Evolutionary conservation across 2,888 invertebrate species (phyloP).

Genomic region (Xanthorhoe spadicearia): DNA sequence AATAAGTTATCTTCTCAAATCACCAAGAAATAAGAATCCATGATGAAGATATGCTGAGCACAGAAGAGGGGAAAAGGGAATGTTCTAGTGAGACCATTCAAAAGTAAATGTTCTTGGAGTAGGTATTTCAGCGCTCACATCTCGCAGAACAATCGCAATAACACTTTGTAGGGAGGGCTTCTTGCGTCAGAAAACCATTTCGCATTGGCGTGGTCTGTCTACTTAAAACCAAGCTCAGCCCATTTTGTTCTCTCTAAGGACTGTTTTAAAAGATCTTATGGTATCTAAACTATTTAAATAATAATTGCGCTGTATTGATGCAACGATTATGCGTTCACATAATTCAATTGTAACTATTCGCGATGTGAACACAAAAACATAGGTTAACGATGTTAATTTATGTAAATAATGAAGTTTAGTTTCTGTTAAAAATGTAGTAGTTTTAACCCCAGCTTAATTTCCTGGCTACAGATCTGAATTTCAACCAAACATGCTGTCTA

Average conservation of each 20-base stretch:
- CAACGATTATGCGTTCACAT: too few relatives aligned
- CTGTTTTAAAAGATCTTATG: not conserved
- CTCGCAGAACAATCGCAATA: constrained; percentile 44
- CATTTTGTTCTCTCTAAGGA: constrained; percentile 2
- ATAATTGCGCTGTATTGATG: too few relatives aligned
- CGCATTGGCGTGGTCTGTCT: constrained; percentile 14
- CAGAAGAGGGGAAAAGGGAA: constrained; percentile 16
- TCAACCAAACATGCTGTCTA: constrained; percentile 13
- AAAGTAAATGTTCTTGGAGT: constrained; percentile 38
- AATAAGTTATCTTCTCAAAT: not conserved
- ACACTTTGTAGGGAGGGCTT: constrained; percentile 40
- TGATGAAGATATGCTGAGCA: constrained; percentile 4
- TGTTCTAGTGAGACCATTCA: constrained; percentile 28
- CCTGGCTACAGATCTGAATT: constrained; percentile 3
- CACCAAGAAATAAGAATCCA: not conserved
- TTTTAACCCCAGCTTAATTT: too few relatives aligned
- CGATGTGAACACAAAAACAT: too few relatives aligned
- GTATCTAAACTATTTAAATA: too few relatives aligned
- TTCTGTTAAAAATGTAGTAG: not conserved
- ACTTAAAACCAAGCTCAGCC: constrained; percentile 10
- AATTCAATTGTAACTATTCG: too few relatives aligned
- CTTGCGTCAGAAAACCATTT: constrained; percentile 29
- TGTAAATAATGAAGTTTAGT: constrained; percentile 1
- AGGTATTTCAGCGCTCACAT: constrained; percentile 39
- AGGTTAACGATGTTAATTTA: not conserved